A percentile compares a stretch with the other conserved stretches of the same genome.
Conservation (phyloP, 1,140 invertebrate genomes). For the Drosophila murphyi region DNA sequence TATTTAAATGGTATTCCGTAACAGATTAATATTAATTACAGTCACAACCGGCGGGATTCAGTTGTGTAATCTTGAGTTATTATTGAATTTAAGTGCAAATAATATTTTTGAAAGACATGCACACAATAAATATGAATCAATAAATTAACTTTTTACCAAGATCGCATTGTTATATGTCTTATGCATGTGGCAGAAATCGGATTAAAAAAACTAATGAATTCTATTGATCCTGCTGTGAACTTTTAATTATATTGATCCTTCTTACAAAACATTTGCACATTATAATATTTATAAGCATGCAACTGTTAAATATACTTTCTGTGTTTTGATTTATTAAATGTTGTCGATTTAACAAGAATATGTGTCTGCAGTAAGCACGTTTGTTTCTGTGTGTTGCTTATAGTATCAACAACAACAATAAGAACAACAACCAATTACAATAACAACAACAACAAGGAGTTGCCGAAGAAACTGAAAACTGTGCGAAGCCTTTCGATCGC, state of each 20-base stretch:
- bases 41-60: background rate
- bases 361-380: background rate
- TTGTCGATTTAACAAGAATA: constrained; percentile 3
- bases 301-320: background rate
- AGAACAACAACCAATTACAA: constrained; percentile 1
- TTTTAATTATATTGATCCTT: background rate
- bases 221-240: too few relatives aligned
- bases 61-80: too few relatives aligned
- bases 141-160: too few relatives aligned
- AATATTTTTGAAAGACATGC: too few relatives aligned
- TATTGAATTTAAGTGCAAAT: too few relatives aligned
- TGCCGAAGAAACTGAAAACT: constrained; percentile 40
- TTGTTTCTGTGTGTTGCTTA: background rate
- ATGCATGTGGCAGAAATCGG: too few relatives aligned
- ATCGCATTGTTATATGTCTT: too few relatives aligned
- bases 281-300: background rate
- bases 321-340: constrained; percentile 13
- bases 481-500: constrained; percentile 73
- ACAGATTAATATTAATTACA: background rate
- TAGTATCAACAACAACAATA: background rate
- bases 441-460: constrained; percentile 13
- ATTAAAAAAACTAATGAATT: too few relatives aligned
- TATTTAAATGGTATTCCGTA: too few relatives aligned
- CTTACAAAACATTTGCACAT: background rate
- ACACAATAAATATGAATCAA: too few relatives aligned